Base-by-base conservation (phyloP, 2,797 vertebrate species). In the Sebastes matsubarae region DNA sequence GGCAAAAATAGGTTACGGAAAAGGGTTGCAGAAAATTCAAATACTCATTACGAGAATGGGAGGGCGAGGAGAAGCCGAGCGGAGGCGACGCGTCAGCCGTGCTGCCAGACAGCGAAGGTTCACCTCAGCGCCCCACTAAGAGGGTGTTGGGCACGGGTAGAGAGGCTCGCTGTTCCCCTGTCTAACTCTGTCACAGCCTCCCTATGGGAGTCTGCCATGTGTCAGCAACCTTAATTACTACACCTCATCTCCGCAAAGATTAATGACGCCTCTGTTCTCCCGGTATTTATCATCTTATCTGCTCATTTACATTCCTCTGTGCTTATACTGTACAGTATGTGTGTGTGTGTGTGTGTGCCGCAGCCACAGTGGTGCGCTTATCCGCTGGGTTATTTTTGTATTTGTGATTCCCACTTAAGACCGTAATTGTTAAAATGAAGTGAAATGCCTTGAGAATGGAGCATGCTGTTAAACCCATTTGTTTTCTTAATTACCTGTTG, bases 141-240 rank as follows among this genome's bases (percentile, higher is more conserved):
- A 88, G 83, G 78, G 75, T 82, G 81, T 46, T 81, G 90, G 85
- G 81, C 81, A 81, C 16, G 57, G 73, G 68, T 64, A 77, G 75
- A 87, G 79, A 77, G 69, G 64, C 87, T 85, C n/a, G 87, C 89
- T 89, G 85, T 92, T 92, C 85, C 82, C 87, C 81, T 84, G 86
- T 88, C 87, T 89, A 85, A 86, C 80, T 86, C 79, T 84, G 88
- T 85, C 88, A 86, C 92, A 76, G 84, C 79, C 87, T 90, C 87
- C 89, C 90, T 64, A 72, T 85, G 90, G 87, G 87, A 88, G 75
- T 89, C 86, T 82, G 82, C 90, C 85, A 85, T 87, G 89, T 93
- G 91, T 93, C 91, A 89, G 90, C 88, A 81, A 89, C 83, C 87
- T 92, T 93, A 92, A 93, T 93, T 92, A 94, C 89, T 85, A 80